These are phyloP conservation scores for Stegana nigrithorax DNA, from an alignment of 2,888 invertebrate genomes.

Conservation along the genomic window DNA sequence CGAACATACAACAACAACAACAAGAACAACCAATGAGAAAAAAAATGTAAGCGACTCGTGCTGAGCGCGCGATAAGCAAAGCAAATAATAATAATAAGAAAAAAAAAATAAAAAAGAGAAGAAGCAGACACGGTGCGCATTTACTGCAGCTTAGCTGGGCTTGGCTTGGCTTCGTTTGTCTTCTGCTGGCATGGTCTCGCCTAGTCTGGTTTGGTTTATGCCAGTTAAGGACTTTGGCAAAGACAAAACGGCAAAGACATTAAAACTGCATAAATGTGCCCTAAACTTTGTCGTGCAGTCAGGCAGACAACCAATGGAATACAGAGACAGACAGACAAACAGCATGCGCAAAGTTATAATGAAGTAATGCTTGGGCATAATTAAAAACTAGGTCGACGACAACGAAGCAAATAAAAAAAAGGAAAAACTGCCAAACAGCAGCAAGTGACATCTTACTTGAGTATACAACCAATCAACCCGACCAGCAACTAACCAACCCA, in stretches of 20 bases:
- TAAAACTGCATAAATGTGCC: conserved; percentile 35
- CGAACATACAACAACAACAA: not conserved
- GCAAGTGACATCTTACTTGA: not conserved
- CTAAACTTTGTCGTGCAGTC: conserved; percentile 21
- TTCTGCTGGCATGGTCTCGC: too few relatives aligned
- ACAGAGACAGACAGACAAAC: too few relatives aligned
- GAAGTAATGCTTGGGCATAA: conserved; percentile 33
- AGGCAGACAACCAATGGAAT: not conserved
- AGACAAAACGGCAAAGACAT: conserved; percentile 23
- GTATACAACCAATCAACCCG: not conserved
- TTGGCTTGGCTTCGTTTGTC: too few relatives aligned
- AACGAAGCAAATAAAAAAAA: not conserved
- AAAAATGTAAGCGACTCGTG: not conserved
- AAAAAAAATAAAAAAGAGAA: too few relatives aligned
- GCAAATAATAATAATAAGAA: too few relatives aligned
- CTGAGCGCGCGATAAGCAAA: not conserved
- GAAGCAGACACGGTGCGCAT: conserved; percentile 1
- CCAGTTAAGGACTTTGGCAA: too few relatives aligned
- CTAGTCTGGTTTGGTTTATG: too few relatives aligned
- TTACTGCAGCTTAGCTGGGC: conserved; percentile 5
- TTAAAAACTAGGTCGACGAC: conserved; percentile 41
- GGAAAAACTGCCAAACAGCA: not conserved
- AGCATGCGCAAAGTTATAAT: conserved; percentile 6
- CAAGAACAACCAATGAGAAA: not conserved
- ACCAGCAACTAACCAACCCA: too few relatives aligned